phyloP scores from a whole-genome alignment of 2,888 invertebrate species.

The Habroteleia sp. region DNA sequence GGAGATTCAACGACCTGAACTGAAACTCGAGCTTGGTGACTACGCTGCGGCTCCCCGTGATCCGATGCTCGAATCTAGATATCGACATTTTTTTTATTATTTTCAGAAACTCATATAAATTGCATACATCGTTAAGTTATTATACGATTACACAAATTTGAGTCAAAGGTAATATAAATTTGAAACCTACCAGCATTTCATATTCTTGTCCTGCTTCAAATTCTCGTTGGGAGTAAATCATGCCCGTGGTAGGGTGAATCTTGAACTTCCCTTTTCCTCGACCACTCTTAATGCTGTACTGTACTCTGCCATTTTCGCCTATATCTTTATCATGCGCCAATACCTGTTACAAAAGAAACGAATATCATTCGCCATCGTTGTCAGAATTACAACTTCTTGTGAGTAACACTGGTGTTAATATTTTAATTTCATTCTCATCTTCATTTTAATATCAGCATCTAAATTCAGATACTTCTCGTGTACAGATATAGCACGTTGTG shows the following conservation, averaged over 20 bases:
- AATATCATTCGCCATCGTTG: no score
- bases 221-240: constrained; percentile 88
- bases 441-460: no score
- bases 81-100: no score
- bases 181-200: constrained; percentile 85
- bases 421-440: no score
- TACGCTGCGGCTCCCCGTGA: constrained; percentile 87
- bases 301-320: constrained; percentile 91
- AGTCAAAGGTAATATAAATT: no score
- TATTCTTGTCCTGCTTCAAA: constrained; percentile 87
- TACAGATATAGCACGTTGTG: no score
- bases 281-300: constrained; percentile 90
- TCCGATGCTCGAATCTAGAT: constrained; percentile 91
- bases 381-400: no score
- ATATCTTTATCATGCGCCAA: constrained; percentile 91
- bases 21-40: constrained; percentile 88
- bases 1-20: constrained; percentile 86
- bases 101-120: no score
- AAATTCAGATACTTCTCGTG: no score
- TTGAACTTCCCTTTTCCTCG: constrained; percentile 90
- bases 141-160: no score
- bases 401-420: no score
- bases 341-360: constrained; percentile 82
- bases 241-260: constrained; percentile 90
- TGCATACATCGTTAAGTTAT: no score